Evolutionary conservation across 2,113 vertebrate genomes (phyloP).

Genomic region (Thamnaconus septentrionalis): DNA sequence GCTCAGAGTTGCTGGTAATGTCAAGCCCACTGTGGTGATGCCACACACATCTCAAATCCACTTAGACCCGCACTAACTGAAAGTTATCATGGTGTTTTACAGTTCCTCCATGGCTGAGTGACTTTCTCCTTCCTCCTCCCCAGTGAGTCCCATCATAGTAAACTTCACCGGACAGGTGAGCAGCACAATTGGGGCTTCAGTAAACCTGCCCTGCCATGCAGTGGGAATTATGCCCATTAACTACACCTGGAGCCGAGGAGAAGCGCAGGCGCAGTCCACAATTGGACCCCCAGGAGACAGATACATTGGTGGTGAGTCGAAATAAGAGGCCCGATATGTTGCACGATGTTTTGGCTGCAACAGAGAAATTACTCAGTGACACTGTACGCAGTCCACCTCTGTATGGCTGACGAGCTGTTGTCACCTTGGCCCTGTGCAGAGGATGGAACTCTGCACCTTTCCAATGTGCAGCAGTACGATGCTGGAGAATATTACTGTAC

Average conservation of each 20-base stretch:
- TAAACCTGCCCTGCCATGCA: constrained; percentile 68
- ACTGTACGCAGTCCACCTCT: too few species aligned
- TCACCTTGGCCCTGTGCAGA: constrained; percentile 27
- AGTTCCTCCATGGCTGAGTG: neutral
- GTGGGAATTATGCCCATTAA: constrained; percentile 71
- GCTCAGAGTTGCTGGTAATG: constrained; percentile 74
- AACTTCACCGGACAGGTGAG: constrained; percentile 50
- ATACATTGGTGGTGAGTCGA: constrained; percentile 57
- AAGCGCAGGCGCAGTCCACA: constrained; percentile 11
- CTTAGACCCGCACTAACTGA: too few species aligned
- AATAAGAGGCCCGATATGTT: neutral
- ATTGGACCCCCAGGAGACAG: constrained; percentile 26
- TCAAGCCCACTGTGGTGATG: too few species aligned
- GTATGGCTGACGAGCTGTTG: too few species aligned
- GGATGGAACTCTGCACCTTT: constrained; percentile 67
- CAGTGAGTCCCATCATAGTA: constrained; percentile 76
- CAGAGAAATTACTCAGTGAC: too few species aligned
- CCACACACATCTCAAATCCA: too few species aligned
- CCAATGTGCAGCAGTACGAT: constrained; percentile 57
- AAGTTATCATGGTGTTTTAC: too few species aligned
- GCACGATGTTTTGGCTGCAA: too few species aligned
- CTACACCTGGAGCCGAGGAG: constrained; percentile 68
- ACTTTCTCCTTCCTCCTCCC: neutral
- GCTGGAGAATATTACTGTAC: constrained; percentile 74
- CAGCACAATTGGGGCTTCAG: constrained; percentile 51